Percentiles rank a stretch among this genome's conserved stretches.
phyloP scores from a whole-genome alignment of 2,113 vertebrate genomes.

The Aythya baeri region DNA sequence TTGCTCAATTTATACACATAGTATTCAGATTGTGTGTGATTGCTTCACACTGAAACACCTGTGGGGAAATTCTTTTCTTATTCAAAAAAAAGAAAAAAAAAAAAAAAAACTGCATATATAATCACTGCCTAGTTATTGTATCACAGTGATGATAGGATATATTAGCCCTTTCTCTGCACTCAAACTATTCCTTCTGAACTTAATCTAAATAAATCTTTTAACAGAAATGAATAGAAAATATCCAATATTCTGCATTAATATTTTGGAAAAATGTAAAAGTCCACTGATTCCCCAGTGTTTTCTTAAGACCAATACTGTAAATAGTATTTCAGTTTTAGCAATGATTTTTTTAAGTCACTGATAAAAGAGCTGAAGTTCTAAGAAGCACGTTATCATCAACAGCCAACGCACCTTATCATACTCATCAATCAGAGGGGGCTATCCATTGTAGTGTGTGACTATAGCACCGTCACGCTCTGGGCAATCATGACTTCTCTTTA shows the following conservation, averaged over 20 bases:
- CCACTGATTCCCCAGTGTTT: neutral
- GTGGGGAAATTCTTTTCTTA: neutral
- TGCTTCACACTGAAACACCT: conserved; percentile 47
- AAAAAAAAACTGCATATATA: neutral
- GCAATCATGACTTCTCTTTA: conserved; percentile 14
- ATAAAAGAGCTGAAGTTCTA: neutral
- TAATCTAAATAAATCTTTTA: neutral
- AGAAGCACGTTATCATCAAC: neutral
- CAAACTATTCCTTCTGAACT: neutral
- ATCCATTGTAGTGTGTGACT: neutral
- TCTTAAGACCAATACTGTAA: neutral
- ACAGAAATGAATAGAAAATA: neutral
- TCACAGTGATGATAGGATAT: neutral
- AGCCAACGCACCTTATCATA: neutral
- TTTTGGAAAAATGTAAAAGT: neutral
- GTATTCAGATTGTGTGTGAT: neutral
- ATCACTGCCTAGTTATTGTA: neutral
- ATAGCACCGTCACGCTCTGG: neutral
- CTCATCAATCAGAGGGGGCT: neutral
- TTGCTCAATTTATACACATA: conserved; percentile 14
- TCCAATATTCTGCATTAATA: neutral
- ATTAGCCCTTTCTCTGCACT: neutral
- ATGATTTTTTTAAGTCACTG: neutral
- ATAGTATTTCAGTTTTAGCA: neutral
- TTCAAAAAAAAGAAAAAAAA: neutral